Evolutionary conservation across 2,888 invertebrate genomes (phyloP).

Genomic region (Sphaerophoria taeniata): DNA sequence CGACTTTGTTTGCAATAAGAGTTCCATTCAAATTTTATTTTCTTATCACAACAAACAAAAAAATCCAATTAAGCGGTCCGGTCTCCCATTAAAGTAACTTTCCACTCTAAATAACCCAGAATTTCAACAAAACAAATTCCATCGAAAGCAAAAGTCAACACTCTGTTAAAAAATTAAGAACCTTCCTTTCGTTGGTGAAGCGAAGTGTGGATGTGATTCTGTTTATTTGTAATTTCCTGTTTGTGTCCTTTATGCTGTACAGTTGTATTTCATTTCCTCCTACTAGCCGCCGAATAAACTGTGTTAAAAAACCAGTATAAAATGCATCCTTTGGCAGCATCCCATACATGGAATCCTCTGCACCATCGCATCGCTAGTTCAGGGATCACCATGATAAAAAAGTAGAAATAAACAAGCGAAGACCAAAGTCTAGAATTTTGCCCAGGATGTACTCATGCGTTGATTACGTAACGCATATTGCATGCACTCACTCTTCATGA

Average conservation of each 20-base stretch:
- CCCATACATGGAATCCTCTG: slow-evolving; percentile 33
- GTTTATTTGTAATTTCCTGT: slow-evolving; percentile 69
- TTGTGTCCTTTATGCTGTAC: slow-evolving; percentile 48
- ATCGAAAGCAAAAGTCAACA: not conserved
- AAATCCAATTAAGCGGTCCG: too few relatives aligned
- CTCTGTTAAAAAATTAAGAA: slow-evolving; percentile 14
- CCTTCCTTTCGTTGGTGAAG: not conserved
- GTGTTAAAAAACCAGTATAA: slow-evolving; percentile 60
- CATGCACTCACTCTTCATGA: not conserved
- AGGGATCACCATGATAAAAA: not conserved
- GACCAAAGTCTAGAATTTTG: slow-evolving; percentile 56
- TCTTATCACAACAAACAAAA: too few relatives aligned
- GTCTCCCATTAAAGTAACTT: too few relatives aligned
- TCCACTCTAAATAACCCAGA: too few relatives aligned
- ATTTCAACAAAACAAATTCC: not conserved
- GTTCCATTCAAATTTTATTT: too few relatives aligned
- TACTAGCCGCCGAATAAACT: too few relatives aligned
- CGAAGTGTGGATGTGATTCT: slow-evolving; percentile 61
- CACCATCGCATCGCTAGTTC: not conserved
- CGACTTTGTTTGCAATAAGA: too few relatives aligned
- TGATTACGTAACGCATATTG: slow-evolving; percentile 40
- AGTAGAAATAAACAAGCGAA: not conserved
- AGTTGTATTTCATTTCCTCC: slow-evolving; percentile 1
- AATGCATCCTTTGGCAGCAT: not conserved
- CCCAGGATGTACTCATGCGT: slow-evolving; percentile 61